A percentile compares a stretch with the other conserved stretches of the same genome.
These are phyloP conservation scores for Zelostemma sp. DNA, from an alignment of 1,140 invertebrate genomes.

Conservation along the genomic window DNA sequence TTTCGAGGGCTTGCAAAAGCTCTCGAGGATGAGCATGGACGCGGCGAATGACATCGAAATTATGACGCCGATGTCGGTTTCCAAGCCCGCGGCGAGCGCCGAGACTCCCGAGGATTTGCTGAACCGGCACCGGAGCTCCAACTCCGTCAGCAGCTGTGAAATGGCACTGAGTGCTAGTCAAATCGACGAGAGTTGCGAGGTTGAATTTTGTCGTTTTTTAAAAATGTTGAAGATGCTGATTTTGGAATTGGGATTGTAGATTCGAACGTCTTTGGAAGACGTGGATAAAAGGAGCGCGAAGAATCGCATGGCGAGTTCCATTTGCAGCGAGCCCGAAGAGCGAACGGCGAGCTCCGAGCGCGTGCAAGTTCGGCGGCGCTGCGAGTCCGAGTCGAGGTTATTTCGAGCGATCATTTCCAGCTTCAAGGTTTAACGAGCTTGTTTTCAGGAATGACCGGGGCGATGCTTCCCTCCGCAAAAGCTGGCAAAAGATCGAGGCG, in stretches of 20 bases:
- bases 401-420: too few relatives aligned
- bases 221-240: too few relatives aligned
- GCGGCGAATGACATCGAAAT: slow-evolving; percentile 62
- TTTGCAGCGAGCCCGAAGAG: slow-evolving; percentile 38
- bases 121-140: slow-evolving; percentile 62
- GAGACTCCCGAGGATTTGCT: slow-evolving; percentile 48
- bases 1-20: slow-evolving; percentile 34
- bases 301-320: slow-evolving; percentile 42
- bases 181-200: slow-evolving; percentile 58
- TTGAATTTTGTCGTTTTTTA: background rate
- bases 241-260: too few relatives aligned
- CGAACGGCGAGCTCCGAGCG: background rate
- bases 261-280: too few relatives aligned
- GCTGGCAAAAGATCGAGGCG: slow-evolving; percentile 15
- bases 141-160: slow-evolving; percentile 69
- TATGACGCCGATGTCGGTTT: slow-evolving; percentile 63
- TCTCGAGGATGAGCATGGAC: slow-evolving; percentile 7
- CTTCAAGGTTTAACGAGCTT: too few relatives aligned
- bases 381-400: slow-evolving; percentile 53
- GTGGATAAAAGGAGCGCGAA: background rate
- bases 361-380: slow-evolving; percentile 30
- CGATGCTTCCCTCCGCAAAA: slow-evolving; percentile 22
- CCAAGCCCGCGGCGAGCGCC: slow-evolving; percentile 47
- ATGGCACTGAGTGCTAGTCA: slow-evolving; percentile 65
- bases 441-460: slow-evolving; percentile 42